phyloP scores from a whole-genome alignment of 2,113 vertebrate genomes.

The Corythoichthys haematopterus region DNA sequence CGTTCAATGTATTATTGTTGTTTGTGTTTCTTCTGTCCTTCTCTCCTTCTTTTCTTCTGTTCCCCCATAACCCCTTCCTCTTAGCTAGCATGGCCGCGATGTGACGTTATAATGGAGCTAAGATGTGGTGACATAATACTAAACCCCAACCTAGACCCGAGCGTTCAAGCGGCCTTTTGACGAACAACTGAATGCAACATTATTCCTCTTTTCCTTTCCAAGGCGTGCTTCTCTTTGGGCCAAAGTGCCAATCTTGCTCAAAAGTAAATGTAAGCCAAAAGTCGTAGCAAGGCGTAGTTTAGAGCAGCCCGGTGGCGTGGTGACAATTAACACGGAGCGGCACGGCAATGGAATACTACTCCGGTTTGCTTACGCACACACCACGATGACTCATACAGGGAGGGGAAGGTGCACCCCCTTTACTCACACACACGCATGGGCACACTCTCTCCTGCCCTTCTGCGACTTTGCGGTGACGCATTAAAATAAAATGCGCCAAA shows the following conservation, averaged over 20 bases:
- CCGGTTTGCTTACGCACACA: conserved; percentile 55
- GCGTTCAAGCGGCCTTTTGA: not conserved
- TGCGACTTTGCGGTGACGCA: conserved; percentile 43
- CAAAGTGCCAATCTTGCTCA: conserved; percentile 4
- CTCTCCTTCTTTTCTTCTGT: no score
- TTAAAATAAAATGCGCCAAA: conserved; percentile 38
- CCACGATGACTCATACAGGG: conserved; percentile 60
- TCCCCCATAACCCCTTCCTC: no score
- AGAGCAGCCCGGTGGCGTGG: conserved; percentile 25
- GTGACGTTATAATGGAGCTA: conserved; percentile 47
- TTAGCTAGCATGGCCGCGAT: conserved; percentile 38
- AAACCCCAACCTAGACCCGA: conserved; percentile 13
- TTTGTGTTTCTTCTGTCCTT: no score
- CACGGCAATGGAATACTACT: conserved; percentile 65
- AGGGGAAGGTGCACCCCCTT: conserved; percentile 30
- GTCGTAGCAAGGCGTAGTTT: conserved; percentile 6
- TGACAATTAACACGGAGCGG: conserved; percentile 28
- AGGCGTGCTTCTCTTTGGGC: conserved; percentile 3
- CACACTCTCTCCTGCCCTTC: conserved; percentile 5
- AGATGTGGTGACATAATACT: conserved; percentile 64
- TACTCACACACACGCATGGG: not conserved
- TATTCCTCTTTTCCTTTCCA: not conserved
- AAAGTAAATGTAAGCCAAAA: not conserved
- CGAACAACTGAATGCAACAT: not conserved
- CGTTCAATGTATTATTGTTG: no score